Evolutionary conservation across 2,888 invertebrate species (phyloP), one percentile per base, ranked within the genome.

Genomic region (Patella ulyssiponensis): DNA sequence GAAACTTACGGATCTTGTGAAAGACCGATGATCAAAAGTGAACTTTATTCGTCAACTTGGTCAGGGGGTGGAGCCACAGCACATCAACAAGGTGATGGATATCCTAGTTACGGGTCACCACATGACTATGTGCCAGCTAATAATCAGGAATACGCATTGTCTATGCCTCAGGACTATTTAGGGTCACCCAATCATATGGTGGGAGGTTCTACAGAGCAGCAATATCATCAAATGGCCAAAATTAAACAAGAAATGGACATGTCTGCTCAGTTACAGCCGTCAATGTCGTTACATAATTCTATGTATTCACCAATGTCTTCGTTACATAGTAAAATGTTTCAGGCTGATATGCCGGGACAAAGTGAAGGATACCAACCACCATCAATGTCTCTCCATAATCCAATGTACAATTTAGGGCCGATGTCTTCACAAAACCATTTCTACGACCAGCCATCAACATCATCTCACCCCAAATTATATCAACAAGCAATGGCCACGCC

Each of bases 141-240:
- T 64, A 20, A n/a, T 9, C 64, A 64, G 20, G 64, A 64, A 64
- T 64, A 64, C 64, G n/a, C 64, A 11, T 64, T 64, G 20, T 15
- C 64, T 9, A 64, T 64, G 64, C 64, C 64, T 64, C 64, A 64
- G 20, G 64, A 64, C 20, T 64, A 64, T 20, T 64, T 64, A 64
- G 20, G 64, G 20, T 64, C 64, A 20, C n/a, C 64, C 20, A 64
- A 64, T 20, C n/a, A 64, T 64, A 64, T 64, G 64, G 64, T 64
- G n/a, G 64, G 64, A 20, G 64, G n/a, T 12, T 20, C 64, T 15
- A 64, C n/a, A n/a, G 64, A 64, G 20, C 20, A n/a, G n/a, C 20
- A n/a, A 17, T 64, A 64, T 20, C n/a, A 64, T n/a, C n/a, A 64
- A 20, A 20, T 64, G 64, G 20, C 64, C 20, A 64, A 64, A 20